phyloP scores from a whole-genome alignment of 2,797 vertebrate genomes.

The Poeciliopsis paucimaculata region DNA sequence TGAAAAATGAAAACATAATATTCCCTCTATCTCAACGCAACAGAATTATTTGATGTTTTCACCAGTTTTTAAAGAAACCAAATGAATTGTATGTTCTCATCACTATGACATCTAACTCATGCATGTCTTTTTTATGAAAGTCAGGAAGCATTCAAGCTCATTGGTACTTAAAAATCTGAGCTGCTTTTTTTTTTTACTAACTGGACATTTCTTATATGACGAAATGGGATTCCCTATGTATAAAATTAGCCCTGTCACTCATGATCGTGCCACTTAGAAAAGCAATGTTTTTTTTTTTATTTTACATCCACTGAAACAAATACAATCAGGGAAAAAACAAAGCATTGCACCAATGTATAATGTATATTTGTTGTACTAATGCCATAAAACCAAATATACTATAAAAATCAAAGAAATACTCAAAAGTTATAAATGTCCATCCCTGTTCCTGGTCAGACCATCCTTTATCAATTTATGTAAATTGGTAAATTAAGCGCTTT shows the following conservation, averaged over 20 bases:
- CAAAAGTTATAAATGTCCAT: neutral
- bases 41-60: neutral
- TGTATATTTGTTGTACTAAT: neutral
- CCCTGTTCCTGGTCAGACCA: neutral
- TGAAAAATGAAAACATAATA: neutral
- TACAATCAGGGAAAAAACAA: neutral
- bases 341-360: neutral
- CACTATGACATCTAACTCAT: neutral
- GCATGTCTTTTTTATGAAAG: neutral
- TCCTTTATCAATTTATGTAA: neutral
- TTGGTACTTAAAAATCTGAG: neutral
- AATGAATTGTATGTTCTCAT: neutral
- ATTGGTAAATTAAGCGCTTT: neutral
- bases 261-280: neutral
- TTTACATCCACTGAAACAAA: neutral
- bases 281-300: neutral
- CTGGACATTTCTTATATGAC: neutral
- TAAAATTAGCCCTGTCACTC: neutral
- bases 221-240: neutral
- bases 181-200: no score
- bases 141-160: neutral
- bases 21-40: neutral
- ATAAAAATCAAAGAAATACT: neutral
- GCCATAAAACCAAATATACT: neutral
- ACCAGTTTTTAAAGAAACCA: neutral